Evolutionary conservation across 2,797 vertebrate species (phyloP).

Genomic region (Cottoperca gobio): DNA sequence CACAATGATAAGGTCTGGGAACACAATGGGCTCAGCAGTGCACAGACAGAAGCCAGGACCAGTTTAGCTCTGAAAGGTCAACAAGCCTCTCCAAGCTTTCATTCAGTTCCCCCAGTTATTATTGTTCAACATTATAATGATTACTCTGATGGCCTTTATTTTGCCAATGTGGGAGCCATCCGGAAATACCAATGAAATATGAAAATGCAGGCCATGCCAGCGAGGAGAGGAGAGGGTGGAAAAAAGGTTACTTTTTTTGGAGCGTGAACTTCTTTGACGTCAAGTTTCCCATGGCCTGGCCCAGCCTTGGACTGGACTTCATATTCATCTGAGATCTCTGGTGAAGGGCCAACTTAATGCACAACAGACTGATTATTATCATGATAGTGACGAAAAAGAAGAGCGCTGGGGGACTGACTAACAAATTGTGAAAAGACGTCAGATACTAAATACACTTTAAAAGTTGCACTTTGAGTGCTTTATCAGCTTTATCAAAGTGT

Average conservation of each 20-base stretch:
- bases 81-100: slow-evolving; percentile 81
- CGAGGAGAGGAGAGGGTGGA: slow-evolving; percentile 54
- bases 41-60: slow-evolving; percentile 84
- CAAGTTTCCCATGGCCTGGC: slow-evolving; percentile 66
- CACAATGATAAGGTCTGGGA: slow-evolving; percentile 87
- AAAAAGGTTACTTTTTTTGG: slow-evolving; percentile 67
- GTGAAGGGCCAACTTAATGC: slow-evolving; percentile 33
- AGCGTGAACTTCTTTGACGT: slow-evolving; percentile 74
- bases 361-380: not conserved
- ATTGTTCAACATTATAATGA: slow-evolving; percentile 82
- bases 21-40: slow-evolving; percentile 85
- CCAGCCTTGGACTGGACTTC: slow-evolving; percentile 38
- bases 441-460: not conserved
- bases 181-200: slow-evolving; percentile 85
- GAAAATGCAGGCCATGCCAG: slow-evolving; percentile 73
- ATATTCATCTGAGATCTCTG: slow-evolving; percentile 48
- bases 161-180: slow-evolving; percentile 80
- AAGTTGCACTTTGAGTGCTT: not conserved
- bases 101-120: slow-evolving; percentile 79
- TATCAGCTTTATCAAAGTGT: too few relatives aligned
- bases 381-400: not conserved
- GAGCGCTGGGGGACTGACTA: not conserved
- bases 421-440: not conserved
- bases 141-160: slow-evolving; percentile 85
- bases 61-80: slow-evolving; percentile 87